Evolutionary conservation across 1,140 invertebrate species (phyloP).

Genomic region (Drosophila orena): DNA sequence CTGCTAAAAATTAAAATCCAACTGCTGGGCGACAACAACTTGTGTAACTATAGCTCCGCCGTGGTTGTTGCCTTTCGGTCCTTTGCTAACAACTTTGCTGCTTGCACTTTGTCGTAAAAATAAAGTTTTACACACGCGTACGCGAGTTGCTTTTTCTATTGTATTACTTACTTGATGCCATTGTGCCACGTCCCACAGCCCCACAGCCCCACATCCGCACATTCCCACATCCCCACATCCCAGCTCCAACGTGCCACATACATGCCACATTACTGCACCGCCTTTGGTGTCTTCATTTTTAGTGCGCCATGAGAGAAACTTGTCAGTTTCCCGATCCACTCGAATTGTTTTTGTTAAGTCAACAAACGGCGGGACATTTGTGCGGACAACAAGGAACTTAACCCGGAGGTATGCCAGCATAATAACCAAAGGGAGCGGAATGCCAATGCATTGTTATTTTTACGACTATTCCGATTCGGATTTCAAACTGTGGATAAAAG

Average conservation of each 20-base stretch:
- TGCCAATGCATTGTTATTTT: slow-evolving; percentile 48
- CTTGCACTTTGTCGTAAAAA: slow-evolving; percentile 81
- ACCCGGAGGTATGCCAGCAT: slow-evolving; percentile 43
- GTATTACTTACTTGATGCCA: slow-evolving; percentile 63
- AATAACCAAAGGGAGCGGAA: slow-evolving; percentile 41
- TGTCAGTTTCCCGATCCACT: slow-evolving; percentile 51
- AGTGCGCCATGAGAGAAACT: slow-evolving; percentile 57
- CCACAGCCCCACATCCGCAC: background rate
- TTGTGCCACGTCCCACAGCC: slow-evolving; percentile 13
- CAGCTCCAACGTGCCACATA: background rate
- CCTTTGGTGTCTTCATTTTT: slow-evolving; percentile 76
- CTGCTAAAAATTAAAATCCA: slow-evolving; percentile 78
- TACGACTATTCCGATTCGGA: slow-evolving; percentile 10
- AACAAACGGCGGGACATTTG: slow-evolving; percentile 54
- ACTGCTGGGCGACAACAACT: slow-evolving; percentile 38
- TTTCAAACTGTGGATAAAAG: slow-evolving; percentile 14
- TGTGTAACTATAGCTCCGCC: slow-evolving; percentile 12
- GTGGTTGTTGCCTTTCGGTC: slow-evolving; percentile 48
- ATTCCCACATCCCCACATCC: background rate
- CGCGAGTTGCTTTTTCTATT: slow-evolving; percentile 74
- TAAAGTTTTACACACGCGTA: slow-evolving; percentile 80
- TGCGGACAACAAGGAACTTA: slow-evolving; percentile 46
- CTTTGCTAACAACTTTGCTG: slow-evolving; percentile 76
- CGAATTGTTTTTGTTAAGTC: slow-evolving; percentile 50
- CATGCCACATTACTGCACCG: slow-evolving; percentile 66